phyloP scores from a whole-genome alignment of 2,113 vertebrate genomes.

The Brachirus orientalis region DNA sequence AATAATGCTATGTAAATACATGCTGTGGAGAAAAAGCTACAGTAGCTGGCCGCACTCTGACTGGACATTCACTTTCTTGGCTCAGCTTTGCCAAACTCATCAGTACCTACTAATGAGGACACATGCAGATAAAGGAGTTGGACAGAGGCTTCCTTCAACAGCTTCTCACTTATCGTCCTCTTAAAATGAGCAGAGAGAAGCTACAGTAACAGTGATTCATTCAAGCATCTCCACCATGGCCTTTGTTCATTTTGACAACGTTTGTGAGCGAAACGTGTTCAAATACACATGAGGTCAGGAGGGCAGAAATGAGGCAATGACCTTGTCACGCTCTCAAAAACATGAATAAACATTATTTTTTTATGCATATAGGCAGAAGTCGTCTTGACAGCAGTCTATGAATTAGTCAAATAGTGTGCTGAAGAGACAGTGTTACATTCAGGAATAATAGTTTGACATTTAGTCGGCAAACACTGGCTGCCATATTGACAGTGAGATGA shows the following conservation, averaged over 20 bases:
- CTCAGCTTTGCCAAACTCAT: slow-evolving; percentile 48
- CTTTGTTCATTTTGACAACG: background rate
- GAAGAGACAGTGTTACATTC: background rate
- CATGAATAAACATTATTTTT: background rate
- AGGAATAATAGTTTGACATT: no score
- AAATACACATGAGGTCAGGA: background rate
- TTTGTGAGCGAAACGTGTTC: background rate
- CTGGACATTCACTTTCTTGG: slow-evolving; percentile 29
- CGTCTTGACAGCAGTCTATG: background rate
- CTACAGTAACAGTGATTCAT: slow-evolving; percentile 1
- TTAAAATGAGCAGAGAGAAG: slow-evolving; percentile 1
- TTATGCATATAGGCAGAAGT: no score
- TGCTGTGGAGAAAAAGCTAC: background rate
- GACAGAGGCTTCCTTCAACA: slow-evolving; percentile 27
- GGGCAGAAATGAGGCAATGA: background rate
- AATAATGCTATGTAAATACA: no score
- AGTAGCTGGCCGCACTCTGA: background rate
- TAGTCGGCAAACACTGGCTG: background rate
- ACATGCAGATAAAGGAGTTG: slow-evolving; percentile 36
- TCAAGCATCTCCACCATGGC: background rate
- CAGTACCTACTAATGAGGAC: slow-evolving; percentile 51
- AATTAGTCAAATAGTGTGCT: background rate
- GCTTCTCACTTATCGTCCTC: background rate
- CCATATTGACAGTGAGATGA: background rate
- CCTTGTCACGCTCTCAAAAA: background rate